phyloP scores from a whole-genome alignment of 30 jellyfish, hydroid and myxozoan genomes.

The Chrysaora quinquecirrha region DNA sequence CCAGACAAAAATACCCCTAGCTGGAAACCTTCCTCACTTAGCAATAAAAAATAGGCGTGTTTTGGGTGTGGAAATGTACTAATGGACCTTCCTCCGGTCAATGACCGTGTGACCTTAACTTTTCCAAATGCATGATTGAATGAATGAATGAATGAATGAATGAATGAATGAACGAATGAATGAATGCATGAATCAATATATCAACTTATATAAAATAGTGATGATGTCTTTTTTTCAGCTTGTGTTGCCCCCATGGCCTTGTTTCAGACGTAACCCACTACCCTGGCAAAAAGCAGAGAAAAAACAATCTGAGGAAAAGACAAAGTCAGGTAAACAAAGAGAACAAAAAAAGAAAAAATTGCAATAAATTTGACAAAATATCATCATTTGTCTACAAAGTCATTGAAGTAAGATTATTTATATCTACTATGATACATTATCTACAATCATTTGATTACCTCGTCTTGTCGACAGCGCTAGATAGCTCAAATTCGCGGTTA shows the following conservation, averaged over 20 bases:
- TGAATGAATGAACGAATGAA: too few relatives aligned
- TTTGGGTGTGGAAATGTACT: too few relatives aligned
- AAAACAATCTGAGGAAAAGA: constrained; percentile 46
- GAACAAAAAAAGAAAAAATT: constrained; percentile 62
- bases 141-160: background rate
- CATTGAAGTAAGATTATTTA: background rate
- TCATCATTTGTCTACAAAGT: background rate
- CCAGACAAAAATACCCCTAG: too few relatives aligned
- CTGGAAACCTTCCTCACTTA: too few relatives aligned
- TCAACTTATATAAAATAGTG: background rate
- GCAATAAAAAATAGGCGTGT: too few relatives aligned
- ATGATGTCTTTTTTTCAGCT: constrained; percentile 50
- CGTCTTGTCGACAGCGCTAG: background rate
- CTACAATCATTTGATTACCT: too few relatives aligned
- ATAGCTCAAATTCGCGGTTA: background rate
- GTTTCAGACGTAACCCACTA: constrained; percentile 85
- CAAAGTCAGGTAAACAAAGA: constrained; percentile 41
- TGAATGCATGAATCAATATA: background rate
- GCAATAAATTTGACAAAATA: constrained; percentile 10
- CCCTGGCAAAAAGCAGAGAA: constrained; percentile 80
- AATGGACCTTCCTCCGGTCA: too few relatives aligned
- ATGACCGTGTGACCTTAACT: too few relatives aligned
- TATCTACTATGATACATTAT: background rate
- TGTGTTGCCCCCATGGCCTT: constrained; percentile 97
- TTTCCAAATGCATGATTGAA: too few relatives aligned